Evolutionary conservation across 1,140 invertebrate species (phyloP).

Genomic region (Drosophila eugracilis): DNA sequence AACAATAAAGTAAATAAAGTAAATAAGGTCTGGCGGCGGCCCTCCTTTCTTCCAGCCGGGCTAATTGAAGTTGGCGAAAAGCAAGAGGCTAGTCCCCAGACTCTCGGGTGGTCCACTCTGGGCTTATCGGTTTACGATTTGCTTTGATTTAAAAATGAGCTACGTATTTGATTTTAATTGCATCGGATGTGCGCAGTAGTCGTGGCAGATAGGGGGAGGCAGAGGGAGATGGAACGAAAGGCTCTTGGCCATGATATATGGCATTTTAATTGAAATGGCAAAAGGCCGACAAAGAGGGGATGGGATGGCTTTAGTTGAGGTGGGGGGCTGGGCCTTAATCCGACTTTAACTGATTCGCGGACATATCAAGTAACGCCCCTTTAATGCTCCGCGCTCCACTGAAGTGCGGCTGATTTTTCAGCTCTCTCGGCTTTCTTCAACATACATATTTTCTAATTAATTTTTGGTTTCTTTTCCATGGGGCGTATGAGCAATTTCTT

Average conservation of each 20-base stretch:
- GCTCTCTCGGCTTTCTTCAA: conserved; percentile 15
- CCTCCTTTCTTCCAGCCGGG: conserved; percentile 5
- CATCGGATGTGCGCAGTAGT: conserved; percentile 69
- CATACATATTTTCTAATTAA: conserved; percentile 44
- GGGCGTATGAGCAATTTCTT: conserved; percentile 41
- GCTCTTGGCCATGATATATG: conserved; percentile 64
- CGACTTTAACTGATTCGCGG: conserved; percentile 51
- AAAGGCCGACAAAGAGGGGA: conserved; percentile 39
- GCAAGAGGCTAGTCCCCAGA: conserved; percentile 22
- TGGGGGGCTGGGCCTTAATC: conserved; percentile 28
- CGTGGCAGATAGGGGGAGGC: background rate
- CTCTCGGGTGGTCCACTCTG: conserved; percentile 24
- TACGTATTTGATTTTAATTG: conserved; percentile 80
- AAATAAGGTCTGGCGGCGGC: conserved; percentile 33
- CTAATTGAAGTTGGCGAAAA: conserved; percentile 60
- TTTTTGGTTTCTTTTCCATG: conserved; percentile 18
- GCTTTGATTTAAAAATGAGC: conserved; percentile 74
- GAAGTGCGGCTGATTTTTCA: conserved; percentile 33
- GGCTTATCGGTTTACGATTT: conserved; percentile 76
- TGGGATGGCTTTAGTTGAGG: too few relatives aligned
- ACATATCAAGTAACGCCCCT: conserved; percentile 63
- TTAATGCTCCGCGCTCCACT: conserved; percentile 17
- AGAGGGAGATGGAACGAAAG: conserved; percentile 18
- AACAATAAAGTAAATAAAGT: conserved; percentile 74
- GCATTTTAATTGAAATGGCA: conserved; percentile 80